A percentile compares a stretch with the other conserved stretches of the same genome.
Evolutionary conservation across 1,140 invertebrate genomes (phyloP).

Genomic region (Gonatopus flavifemur): DNA sequence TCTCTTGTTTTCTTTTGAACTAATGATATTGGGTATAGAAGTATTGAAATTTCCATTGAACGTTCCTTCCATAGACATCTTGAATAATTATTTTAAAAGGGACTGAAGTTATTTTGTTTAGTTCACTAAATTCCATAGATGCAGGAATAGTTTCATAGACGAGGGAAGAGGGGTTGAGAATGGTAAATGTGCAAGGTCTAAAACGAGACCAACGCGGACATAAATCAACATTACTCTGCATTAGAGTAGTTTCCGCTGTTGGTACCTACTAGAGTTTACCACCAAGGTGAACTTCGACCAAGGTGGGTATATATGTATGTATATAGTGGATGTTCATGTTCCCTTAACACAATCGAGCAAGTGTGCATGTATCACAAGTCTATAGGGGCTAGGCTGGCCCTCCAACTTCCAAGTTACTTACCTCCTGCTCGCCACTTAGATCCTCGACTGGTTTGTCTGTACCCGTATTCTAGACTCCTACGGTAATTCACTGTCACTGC

Average conservation of each 20-base stretch:
- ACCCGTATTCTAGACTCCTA: slow-evolving; percentile 16
- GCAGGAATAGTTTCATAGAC: no score
- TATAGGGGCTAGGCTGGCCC: slow-evolving; percentile 23
- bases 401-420: slow-evolving; percentile 50
- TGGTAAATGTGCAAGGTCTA: slow-evolving; percentile 13
- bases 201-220: slow-evolving; percentile 39
- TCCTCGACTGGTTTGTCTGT: slow-evolving; percentile 21
- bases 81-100: no score
- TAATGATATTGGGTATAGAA: no score
- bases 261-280: slow-evolving; percentile 50
- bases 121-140: no score
- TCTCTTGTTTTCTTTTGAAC: no score
- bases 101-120: slow-evolving; percentile 20
- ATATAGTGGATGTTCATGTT: slow-evolving; percentile 18
- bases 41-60: no score
- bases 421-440: slow-evolving; percentile 51
- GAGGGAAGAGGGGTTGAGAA: slow-evolving; percentile 21
- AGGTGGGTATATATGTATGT: slow-evolving; percentile 29
- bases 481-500: slow-evolving; percentile 41
- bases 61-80: no score
- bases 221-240: slow-evolving; percentile 60
- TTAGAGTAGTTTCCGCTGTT: slow-evolving; percentile 49
- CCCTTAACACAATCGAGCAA: slow-evolving; percentile 18
- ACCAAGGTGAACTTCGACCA: slow-evolving; percentile 45
- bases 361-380: slow-evolving; percentile 18